Base-by-base conservation (phyloP, 2,113 vertebrate species). In the Pseudopipra pipra region DNA sequence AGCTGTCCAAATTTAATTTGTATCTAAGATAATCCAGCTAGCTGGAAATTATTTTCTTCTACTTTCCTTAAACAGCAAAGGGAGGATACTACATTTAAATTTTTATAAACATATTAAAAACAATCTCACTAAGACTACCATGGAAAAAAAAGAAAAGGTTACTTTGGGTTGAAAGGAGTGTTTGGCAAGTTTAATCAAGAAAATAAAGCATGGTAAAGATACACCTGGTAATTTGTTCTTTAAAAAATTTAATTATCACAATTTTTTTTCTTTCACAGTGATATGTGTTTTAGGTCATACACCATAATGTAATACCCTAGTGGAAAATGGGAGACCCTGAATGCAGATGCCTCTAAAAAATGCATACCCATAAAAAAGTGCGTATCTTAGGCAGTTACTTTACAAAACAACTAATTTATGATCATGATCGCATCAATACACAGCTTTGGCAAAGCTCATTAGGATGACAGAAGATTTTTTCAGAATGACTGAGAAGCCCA, bases 81-180 rank as follows among this genome's bases (percentile, higher is more conserved):
- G 25, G 71, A 83, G 23, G 16, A 27, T 65, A 59, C 19, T 70
- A 19, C 5, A 68, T 68, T 72, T 58, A 55, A 23, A 23, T 83
- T 56, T 94, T 71, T 18, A 8, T 39, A 83, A 80, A 21, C 51
- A 20, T 9, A 46, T 67, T 25, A 84, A 86, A 80, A 31, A 16
- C 0, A 0, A 6, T 46, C 31, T 82, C 16, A 37, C 12, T 52
- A 47, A 62, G 24, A 51, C 27, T 65, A 5, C 8, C 0, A 1
- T 10, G 5, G 21, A 13, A 35, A 24, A 19, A 74, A 56, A 19
- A 37, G 37, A 37, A 14, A 1, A 6, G 4, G 9, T 82, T 87
- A 7, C 3, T 80, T 66, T 27, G 11, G 12, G 8, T 58, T 83
- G 17, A 85, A 17, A 93, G 35, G 22, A 75, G 3, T 24, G 13